Base-by-base conservation (phyloP, 2,888 invertebrate species). In the Pyrrhia umbra region DNA sequence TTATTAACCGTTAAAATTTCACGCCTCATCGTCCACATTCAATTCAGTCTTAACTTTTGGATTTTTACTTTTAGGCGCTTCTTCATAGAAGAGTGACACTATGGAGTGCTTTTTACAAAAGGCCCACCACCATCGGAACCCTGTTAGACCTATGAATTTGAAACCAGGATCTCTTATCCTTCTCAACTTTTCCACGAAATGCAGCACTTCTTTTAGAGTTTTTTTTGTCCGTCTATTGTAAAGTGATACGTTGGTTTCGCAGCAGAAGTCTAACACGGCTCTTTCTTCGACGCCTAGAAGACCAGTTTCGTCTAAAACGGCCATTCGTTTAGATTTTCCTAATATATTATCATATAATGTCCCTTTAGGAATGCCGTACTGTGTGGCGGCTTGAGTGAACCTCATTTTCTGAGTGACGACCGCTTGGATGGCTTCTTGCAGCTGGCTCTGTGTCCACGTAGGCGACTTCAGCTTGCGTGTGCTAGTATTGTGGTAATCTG, bases 101-200 rank as follows among this genome's bases (percentile, higher is more conserved):
- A 97, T 96, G 59, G 96, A 96, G 90, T 97, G 96, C 84, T 97
- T 97, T 90, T 97, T 97, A 91, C 97, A 97, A 83, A 97, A 97
- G 0, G 97, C 97, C 97, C 97, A 97, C 97, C 97, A 97, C 97
- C 97, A 97, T 13, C 97, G 92, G 82, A 96, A 97, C 0, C 97
- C 97, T 20, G 96, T 96, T n/a, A 97, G 92, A n/a, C 96, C 96
- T 59, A 96, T 95, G 82, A 97, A 97, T 68, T 95, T 90, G 85
- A 97, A 97, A 69, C 93, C 95, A 2, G 97, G 96, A 64, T 97
- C 96, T 68, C 96, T 92, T 37, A 55, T 77, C 40, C 83, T 92
- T 78, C 95, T 92, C 61, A 97, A 85, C 77, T 95, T 96, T 82
- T 96, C 96, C n/a, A 97, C 97, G 81, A 95, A 97, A 49, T 93